These are phyloP conservation scores for Poeciliopsis gracilis DNA, from an alignment of 2,797 vertebrate genomes.

Conservation along the genomic window DNA sequence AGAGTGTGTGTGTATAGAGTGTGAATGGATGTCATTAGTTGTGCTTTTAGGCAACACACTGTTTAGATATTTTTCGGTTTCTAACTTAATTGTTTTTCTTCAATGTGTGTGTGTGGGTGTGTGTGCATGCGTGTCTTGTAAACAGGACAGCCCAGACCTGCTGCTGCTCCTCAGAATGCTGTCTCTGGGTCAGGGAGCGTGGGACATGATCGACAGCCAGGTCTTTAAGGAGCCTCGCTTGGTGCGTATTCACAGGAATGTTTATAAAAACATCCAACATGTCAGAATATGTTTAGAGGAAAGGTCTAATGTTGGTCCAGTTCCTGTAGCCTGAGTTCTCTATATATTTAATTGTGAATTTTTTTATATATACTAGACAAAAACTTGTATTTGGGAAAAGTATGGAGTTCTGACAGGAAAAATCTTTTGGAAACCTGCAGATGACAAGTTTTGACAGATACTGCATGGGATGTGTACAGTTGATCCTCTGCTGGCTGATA, in stretches of 20 bases:
- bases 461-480: neutral
- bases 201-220: slow-evolving; percentile 99
- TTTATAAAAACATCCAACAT: neutral
- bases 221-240: slow-evolving; percentile 97
- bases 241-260: slow-evolving; percentile 75
- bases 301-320: neutral
- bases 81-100: fast-evolving
- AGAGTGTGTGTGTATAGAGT: too few species aligned
- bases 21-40: neutral
- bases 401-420: neutral
- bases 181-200: slow-evolving; percentile 93
- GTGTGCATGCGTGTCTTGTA: neutral
- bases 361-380: neutral
- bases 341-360: neutral
- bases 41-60: neutral
- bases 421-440: neutral
- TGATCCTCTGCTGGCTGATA: neutral
- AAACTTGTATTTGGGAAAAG: neutral
- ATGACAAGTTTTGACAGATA: neutral
- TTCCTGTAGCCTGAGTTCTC: neutral
- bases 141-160: slow-evolving; percentile 93
- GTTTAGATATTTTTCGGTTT: neutral
- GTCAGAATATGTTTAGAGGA: neutral
- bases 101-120: neutral
- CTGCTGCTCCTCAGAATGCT: slow-evolving; percentile 94